Evolutionary conservation across 2,113 vertebrate genomes (phyloP), one percentile per base, ranked within the genome.

Genomic region (Syngnathus scovelli): DNA sequence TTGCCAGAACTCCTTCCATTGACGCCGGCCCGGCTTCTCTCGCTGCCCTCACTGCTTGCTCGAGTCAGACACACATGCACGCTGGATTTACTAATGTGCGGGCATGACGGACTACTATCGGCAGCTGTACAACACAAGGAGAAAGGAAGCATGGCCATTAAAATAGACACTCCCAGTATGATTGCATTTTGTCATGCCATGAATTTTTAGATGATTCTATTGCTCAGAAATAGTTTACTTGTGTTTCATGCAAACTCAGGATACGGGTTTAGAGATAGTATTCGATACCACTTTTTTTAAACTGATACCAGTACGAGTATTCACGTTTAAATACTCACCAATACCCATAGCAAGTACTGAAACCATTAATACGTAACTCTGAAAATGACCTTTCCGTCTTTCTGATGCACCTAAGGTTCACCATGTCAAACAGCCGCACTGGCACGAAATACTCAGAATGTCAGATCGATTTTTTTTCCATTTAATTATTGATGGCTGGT

Each of bases 51-150:
- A 11, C 68, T 4, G 0, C n/a, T 6, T 0, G 74, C 84, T 61
- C 88, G 81, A 43, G 2, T 86, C 67, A 89, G 67, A 76, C 88
- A 89, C 72, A 51, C 86, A 62, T 86, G 85, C 68, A 88, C 80
- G 1, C 78, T 87, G 67, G 88, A 76, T 0, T 44, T 2, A 62
- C 18, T 64, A 9, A 43, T 69, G 27, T 1, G 49, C 41, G 68
- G 23, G 15, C 18, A 16, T 38, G 23, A 59, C 0, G 68, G 70
- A 65, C 77, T 81, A 7, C 74, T 76, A 67, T 75, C 80, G 1
- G 83, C 69, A 76, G 72, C 88, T 87, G 65, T 19, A 71, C 68
- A 58, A 75, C 67, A 81, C 10, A 60, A 5, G 68, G 27, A 70
- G 33, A 76, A 23, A 61, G n/a, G 12, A 5, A 16, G 23, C 19